A percentile compares a stretch with the other conserved stretches of the same genome.
phyloP scores from a whole-genome alignment of 2,888 invertebrate genomes.

The Pinctada fucata region DNA sequence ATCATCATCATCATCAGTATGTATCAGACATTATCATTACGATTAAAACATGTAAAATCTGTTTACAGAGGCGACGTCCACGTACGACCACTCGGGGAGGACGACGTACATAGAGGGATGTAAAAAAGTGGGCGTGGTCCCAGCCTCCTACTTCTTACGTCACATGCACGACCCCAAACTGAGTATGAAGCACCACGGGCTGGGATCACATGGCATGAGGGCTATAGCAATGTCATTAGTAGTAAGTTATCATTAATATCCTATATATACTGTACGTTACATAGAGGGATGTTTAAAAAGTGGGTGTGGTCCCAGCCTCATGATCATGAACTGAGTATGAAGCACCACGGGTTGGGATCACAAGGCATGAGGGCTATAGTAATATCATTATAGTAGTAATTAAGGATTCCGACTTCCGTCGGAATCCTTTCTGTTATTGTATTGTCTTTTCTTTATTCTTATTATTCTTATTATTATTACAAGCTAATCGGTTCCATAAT shows the following conservation, averaged over 20 bases:
- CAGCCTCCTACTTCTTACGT: constrained; percentile 74
- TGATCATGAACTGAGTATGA: constrained; percentile 70
- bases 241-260: constrained; percentile 59
- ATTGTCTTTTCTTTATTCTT: too few species aligned
- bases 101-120: constrained; percentile 74
- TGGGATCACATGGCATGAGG: constrained; percentile 71
- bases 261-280: constrained; percentile 48
- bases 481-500: too few species aligned
- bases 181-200: constrained; percentile 74
- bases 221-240: constrained; percentile 74
- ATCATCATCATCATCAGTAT: too few species aligned
- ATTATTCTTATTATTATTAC: too few species aligned
- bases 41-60: too few species aligned
- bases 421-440: too few species aligned
- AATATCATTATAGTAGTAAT: constrained; percentile 70
- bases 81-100: constrained; percentile 72
- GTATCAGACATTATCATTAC: too few species aligned
- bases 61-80: constrained; percentile 58
- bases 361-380: constrained; percentile 73
- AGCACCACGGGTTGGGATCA: constrained; percentile 74
- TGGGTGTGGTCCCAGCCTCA: constrained; percentile 74
- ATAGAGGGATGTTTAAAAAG: constrained; percentile 71
- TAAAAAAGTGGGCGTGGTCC: constrained; percentile 71
- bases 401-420: too few species aligned
- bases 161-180: constrained; percentile 73